Conservation (phyloP, 1,140 invertebrate species). For the Himalopsyche phryganea region DNA sequence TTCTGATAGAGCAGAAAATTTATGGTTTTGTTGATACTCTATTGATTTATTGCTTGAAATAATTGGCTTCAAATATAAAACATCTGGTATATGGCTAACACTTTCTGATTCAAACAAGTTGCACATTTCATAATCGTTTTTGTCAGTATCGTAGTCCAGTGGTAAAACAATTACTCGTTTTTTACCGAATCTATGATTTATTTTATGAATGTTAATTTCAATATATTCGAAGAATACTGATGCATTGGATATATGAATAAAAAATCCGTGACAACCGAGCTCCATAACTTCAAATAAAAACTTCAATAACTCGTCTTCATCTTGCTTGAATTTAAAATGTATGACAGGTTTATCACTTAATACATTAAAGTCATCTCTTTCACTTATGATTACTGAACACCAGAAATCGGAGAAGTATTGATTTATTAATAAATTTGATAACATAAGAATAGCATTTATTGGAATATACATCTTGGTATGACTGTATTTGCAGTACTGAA, state of each 20-base stretch:
- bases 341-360: not conserved
- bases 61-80: constrained; percentile 12
- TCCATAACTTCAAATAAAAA: constrained; percentile 12
- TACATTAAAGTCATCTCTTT: not conserved
- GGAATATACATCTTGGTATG: constrained; percentile 12
- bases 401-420: constrained; percentile 12
- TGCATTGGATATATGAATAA: constrained; percentile 3
- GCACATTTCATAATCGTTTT: not conserved
- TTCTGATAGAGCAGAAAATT: not conserved
- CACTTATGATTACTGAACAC: constrained; percentile 12
- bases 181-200: constrained; percentile 13
- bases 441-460: not conserved
- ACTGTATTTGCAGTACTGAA: too few species aligned
- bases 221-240: constrained; percentile 5
- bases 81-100: constrained; percentile 1
- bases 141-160: not conserved
- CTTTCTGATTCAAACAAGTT: not conserved
- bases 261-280: constrained; percentile 10
- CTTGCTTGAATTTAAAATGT: too few species aligned
- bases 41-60: not conserved
- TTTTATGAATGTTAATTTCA: constrained; percentile 7
- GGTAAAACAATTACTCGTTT: constrained; percentile 15
- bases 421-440: constrained; percentile 6
- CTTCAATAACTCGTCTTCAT: too few species aligned
- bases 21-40: not conserved